These are phyloP conservation scores for Nemurella pictetii DNA, from an alignment of 2,888 invertebrate genomes.

Conservation along the genomic window DNA sequence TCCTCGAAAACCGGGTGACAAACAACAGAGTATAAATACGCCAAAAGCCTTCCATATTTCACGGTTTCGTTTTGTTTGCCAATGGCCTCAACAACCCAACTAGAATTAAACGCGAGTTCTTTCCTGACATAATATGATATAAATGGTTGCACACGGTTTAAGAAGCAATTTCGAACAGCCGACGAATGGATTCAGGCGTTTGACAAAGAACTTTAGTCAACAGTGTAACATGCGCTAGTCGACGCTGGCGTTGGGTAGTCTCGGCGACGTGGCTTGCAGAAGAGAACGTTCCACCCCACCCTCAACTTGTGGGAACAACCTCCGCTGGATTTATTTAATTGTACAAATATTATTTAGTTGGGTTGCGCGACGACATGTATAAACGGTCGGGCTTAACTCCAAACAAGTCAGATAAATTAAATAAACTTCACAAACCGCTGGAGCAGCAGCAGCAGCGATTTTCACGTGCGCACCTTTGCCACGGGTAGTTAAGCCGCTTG, in stretches of 20 bases:
- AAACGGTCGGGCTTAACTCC: neutral
- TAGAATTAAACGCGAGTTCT: slow-evolving; percentile 6
- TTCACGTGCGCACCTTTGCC: neutral
- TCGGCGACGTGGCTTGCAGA: neutral
- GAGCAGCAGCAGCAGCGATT: neutral
- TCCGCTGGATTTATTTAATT: neutral
- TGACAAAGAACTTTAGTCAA: slow-evolving; percentile 7
- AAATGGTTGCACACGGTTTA: slow-evolving; percentile 16
- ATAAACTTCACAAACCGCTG: neutral
- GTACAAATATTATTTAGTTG: neutral
- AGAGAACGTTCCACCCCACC: too few species aligned
- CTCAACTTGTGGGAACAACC: neutral
- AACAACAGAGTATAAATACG: slow-evolving; percentile 12
- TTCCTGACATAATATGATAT: slow-evolving; percentile 21
- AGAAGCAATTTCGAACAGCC: slow-evolving; percentile 6
- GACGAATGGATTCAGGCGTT: neutral
- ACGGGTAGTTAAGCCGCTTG: neutral
- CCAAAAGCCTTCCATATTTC: slow-evolving; percentile 28
- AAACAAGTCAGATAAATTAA: neutral
- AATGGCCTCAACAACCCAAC: slow-evolving; percentile 6
- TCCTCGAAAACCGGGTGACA: neutral
- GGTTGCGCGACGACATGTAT: neutral
- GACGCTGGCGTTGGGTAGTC: too few species aligned
- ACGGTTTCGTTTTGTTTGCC: slow-evolving; percentile 28
- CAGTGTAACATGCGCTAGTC: too few species aligned